Evolutionary conservation across 2,888 invertebrate genomes (phyloP).

Genomic region (Thumatha senex): DNA sequence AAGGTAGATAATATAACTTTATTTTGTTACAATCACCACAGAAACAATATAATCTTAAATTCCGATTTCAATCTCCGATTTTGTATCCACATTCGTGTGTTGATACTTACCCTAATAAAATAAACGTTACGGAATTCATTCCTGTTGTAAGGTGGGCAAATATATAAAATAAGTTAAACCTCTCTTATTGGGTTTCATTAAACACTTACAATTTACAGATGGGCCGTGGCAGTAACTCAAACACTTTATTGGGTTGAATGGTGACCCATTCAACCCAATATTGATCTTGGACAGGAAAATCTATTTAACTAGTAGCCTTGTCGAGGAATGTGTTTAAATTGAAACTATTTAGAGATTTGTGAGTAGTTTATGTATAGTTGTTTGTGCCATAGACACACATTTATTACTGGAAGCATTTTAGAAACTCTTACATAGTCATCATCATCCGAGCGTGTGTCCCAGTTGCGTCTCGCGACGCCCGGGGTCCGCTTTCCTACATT

Average conservation of each 20-base stretch:
- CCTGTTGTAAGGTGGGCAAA: conserved; percentile 13
- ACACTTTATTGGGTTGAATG: conserved; percentile 30
- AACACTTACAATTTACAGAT: conserved; percentile 36
- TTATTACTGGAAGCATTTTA: too few species aligned
- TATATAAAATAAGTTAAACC: conserved; percentile 25
- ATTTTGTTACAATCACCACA: too few species aligned
- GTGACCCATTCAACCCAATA: conserved; percentile 39
- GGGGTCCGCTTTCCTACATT: too few species aligned
- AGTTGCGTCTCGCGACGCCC: too few species aligned
- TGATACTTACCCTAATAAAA: conserved; percentile 10
- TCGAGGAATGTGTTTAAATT: conserved; percentile 7
- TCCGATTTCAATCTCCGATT: too few species aligned
- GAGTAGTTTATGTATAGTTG: neutral
- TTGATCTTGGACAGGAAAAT: conserved; percentile 17
- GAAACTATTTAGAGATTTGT: neutral
- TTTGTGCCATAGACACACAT: neutral
- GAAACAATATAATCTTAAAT: too few species aligned
- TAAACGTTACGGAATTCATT: conserved; percentile 18
- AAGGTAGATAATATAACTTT: too few species aligned
- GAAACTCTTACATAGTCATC: too few species aligned
- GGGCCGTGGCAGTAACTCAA: conserved; percentile 30
- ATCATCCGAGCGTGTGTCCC: too few species aligned
- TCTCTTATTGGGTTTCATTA: conserved; percentile 39
- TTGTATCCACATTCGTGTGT: too few species aligned
- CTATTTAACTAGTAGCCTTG: conserved; percentile 4